phyloP scores from a whole-genome alignment of 1,140 invertebrate genomes.

The Yoshiicerus persimilis region DNA sequence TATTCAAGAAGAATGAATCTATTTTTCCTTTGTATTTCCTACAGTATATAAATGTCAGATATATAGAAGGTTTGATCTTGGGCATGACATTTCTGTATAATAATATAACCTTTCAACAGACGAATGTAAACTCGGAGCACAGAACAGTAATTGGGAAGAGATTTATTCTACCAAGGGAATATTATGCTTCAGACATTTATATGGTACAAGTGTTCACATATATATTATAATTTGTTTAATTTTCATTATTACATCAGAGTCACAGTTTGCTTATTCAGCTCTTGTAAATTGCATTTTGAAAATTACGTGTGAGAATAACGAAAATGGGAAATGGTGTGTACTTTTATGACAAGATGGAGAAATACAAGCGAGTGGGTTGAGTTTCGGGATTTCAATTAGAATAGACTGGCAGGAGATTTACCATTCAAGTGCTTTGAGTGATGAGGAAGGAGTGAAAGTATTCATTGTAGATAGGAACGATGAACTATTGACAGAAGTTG shows the following conservation, averaged over 20 bases:
- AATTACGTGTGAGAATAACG: background rate
- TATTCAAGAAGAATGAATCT: background rate
- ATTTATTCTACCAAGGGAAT: background rate
- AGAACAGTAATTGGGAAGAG: background rate
- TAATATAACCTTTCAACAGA: background rate
- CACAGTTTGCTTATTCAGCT: background rate
- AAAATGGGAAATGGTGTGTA: background rate
- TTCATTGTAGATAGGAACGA: conserved; percentile 22
- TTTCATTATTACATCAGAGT: background rate
- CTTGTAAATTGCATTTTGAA: background rate
- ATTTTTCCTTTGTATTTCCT: background rate
- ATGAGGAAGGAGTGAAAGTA: conserved; percentile 27
- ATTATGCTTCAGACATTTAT: conserved; percentile 4
- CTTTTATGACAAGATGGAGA: background rate
- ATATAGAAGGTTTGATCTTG: no score
- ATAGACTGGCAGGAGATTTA: conserved; percentile 24
- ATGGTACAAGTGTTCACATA: background rate
- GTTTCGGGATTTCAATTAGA: conserved; percentile 24
- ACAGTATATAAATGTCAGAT: no score
- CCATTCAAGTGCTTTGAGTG: background rate
- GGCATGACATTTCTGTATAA: background rate
- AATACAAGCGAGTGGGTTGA: conserved; percentile 28
- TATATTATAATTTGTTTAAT: background rate
- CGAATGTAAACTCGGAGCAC: background rate
- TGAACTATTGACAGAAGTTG: conserved; percentile 28